Evolutionary conservation across 2,113 vertebrate species (phyloP).

Genomic region (Muntiacus reevesi): DNA sequence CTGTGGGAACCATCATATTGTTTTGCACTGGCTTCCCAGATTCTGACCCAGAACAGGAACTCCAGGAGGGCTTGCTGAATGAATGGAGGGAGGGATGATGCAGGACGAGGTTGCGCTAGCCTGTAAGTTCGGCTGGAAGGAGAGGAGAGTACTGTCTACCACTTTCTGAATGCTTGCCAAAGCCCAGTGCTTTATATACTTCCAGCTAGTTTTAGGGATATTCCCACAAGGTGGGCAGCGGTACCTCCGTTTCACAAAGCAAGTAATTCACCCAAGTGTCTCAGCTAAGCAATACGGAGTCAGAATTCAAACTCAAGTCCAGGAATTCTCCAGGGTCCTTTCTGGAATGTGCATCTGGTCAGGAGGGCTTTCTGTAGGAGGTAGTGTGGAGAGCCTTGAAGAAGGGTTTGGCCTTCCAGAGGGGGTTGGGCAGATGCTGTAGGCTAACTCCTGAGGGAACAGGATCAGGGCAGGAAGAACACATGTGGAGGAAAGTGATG

Average conservation of each 20-base stretch:
- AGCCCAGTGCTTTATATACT: neutral
- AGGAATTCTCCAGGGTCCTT: neutral
- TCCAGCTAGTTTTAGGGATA: neutral
- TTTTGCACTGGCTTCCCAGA: neutral
- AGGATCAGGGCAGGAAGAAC: neutral
- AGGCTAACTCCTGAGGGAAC: rapidly evolving
- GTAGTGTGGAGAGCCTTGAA: neutral
- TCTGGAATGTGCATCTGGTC: neutral
- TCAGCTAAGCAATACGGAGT: neutral
- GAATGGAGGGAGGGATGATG: rapidly evolving
- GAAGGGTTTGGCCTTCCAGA: neutral
- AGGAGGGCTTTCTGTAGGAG: neutral
- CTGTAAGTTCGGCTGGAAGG: neutral
- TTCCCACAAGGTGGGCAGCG: neutral
- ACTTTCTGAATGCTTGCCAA: neutral
- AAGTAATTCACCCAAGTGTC: neutral
- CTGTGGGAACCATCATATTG: rapidly evolving
- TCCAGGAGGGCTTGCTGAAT: neutral
- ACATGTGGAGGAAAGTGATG: neutral
- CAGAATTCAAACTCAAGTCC: neutral
- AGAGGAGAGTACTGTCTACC: no score
- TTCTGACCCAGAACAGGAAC: neutral
- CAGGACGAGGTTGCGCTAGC: rapidly evolving
- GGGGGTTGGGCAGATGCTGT: neutral
- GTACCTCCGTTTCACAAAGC: neutral